These are phyloP conservation scores for Atta cephalotes DNA, from an alignment of 1,140 invertebrate species.

Conservation along the genomic window DNA sequence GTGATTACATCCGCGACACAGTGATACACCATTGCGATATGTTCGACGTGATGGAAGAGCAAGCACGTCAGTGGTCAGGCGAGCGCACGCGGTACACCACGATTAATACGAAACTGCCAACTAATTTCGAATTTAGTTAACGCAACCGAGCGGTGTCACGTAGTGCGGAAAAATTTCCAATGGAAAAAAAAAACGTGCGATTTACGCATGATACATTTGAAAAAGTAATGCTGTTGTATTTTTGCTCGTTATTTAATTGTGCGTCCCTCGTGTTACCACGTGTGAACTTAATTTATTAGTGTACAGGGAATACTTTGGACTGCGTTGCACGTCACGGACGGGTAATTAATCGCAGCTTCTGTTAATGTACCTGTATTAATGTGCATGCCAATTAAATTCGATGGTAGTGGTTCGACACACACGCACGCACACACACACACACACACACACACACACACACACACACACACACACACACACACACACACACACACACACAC, in stretches of 20 bases:
- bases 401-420: not conserved
- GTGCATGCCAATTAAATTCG: conserved; percentile 54
- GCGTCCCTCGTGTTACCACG: not conserved
- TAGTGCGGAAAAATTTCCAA: conserved; percentile 13
- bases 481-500: too few relatives aligned
- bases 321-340: conserved; percentile 35
- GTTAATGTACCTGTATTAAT: conserved; percentile 61
- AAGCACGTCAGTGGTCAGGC: conserved; percentile 52
- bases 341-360: conserved; percentile 57
- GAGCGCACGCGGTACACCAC: conserved; percentile 22
- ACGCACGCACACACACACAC: too few relatives aligned
- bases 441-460: too few relatives aligned
- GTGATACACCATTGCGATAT: conserved; percentile 54
- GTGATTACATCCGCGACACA: conserved; percentile 57
- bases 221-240: conserved; percentile 29
- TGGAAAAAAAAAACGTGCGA: not conserved
- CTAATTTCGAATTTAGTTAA: conserved; percentile 66
- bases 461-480: too few relatives aligned
- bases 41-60: conserved; percentile 69
- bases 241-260: conserved; percentile 46
- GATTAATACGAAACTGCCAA: conserved; percentile 66
- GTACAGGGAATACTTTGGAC: conserved; percentile 44
- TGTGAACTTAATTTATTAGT: conserved; percentile 48
- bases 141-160: not conserved
- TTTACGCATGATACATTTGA: conserved; percentile 4